These are phyloP conservation scores for Hypomecis atomaria DNA, from an alignment of 2,888 invertebrate species.

Conservation along the genomic window DNA sequence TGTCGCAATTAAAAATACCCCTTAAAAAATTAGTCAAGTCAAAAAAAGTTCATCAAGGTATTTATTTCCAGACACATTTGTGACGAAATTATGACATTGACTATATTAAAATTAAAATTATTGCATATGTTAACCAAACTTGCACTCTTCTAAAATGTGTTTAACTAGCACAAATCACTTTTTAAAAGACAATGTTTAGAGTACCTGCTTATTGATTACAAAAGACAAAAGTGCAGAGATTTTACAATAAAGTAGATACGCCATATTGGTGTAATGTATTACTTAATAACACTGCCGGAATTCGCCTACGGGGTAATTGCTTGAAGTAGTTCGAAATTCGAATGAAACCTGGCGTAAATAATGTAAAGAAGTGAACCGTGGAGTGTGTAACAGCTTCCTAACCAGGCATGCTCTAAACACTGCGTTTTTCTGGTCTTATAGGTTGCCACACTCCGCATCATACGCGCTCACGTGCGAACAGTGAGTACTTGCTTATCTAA, in stretches of 20 bases:
- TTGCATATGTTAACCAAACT: background rate
- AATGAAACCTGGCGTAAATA: slow-evolving; percentile 19
- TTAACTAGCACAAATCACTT: slow-evolving; percentile 20
- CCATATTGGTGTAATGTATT: background rate
- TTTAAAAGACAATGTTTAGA: slow-evolving; percentile 28
- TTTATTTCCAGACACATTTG: background rate
- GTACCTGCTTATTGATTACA: slow-evolving; percentile 4
- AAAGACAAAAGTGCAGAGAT: slow-evolving; percentile 23
- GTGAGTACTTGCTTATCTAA: slow-evolving; percentile 84
- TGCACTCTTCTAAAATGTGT: slow-evolving; percentile 22
- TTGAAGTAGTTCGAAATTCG: slow-evolving; percentile 33
- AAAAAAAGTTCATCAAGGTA: too few species aligned
- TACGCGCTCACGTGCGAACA: slow-evolving; percentile 87
- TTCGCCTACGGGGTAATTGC: slow-evolving; percentile 28
- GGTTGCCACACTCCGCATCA: slow-evolving; percentile 86
- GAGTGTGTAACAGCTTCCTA: slow-evolving; percentile 76
- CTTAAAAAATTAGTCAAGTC: slow-evolving; percentile 12
- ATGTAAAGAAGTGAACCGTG: slow-evolving; percentile 31
- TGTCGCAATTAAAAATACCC: slow-evolving; percentile 11
- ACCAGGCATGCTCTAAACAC: slow-evolving; percentile 83
- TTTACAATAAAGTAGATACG: slow-evolving; percentile 18
- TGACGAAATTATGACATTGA: slow-evolving; percentile 10
- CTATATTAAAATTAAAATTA: background rate
- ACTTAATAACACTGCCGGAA: background rate
- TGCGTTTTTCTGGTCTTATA: slow-evolving; percentile 80